Percentiles rank a stretch among this genome's conserved stretches.
phyloP scores from a whole-genome alignment of 2,797 vertebrate species.

The Eidolon dupreanum region DNA sequence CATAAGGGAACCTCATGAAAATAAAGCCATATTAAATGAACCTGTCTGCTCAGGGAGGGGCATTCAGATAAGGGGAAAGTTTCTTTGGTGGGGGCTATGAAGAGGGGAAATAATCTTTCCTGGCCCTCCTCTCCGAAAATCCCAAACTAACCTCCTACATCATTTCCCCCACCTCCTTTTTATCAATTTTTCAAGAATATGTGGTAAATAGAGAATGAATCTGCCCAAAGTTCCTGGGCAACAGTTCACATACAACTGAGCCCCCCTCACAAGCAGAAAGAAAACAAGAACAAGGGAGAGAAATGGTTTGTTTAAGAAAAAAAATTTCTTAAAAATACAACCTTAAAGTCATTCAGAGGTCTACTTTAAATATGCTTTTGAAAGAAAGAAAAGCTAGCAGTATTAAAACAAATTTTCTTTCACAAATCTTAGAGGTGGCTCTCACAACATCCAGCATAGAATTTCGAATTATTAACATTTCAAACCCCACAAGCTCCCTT shows the following conservation, averaged over 20 bases:
- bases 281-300: not conserved
- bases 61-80: not conserved
- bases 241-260: not conserved
- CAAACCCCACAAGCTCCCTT: not conserved
- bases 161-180: not conserved
- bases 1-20: not conserved
- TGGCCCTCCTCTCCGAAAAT: not conserved
- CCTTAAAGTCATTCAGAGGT: constrained; percentile 1
- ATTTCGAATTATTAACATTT: not conserved
- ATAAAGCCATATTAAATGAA: not conserved
- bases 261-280: not conserved
- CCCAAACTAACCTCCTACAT: not conserved
- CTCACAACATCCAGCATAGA: not conserved
- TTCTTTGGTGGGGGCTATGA: not conserved
- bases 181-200: not conserved
- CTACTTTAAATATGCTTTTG: constrained; percentile 36
- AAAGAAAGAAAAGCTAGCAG: not conserved
- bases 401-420: constrained; percentile 30
- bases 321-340: constrained; percentile 15
- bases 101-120: not conserved
- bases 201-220: constrained; percentile 18
- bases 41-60: not conserved
- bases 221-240: not conserved
- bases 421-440: not conserved
- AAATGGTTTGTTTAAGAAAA: not conserved